A percentile compares a stretch with the other conserved stretches of the same genome.
These are phyloP conservation scores for Chlorodrepanis virens DNA, from an alignment of 2,113 vertebrate genomes.

Conservation along the genomic window DNA sequence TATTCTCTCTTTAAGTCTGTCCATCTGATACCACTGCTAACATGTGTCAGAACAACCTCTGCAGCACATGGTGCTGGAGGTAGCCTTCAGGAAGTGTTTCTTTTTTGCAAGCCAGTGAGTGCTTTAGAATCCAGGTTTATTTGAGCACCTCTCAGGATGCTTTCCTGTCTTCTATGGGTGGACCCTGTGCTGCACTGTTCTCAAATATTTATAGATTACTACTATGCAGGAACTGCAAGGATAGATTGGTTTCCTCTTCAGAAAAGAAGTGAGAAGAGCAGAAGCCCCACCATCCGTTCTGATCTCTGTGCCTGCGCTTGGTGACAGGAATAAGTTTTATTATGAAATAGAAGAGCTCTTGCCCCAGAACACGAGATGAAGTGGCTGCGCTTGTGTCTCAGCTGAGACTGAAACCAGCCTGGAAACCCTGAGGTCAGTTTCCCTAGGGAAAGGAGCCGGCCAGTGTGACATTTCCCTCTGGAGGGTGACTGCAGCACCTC, in stretches of 20 bases:
- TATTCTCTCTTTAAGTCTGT: neutral
- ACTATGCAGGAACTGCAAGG: neutral
- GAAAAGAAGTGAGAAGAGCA: neutral
- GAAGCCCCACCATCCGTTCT: neutral
- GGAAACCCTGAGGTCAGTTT: conserved; percentile 61
- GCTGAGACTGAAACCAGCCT: neutral
- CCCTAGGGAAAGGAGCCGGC: conserved; percentile 1
- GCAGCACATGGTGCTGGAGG: rapidly evolving
- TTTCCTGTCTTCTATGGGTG: neutral
- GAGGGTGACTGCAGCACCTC: conserved; percentile 23
- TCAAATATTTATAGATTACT: neutral
- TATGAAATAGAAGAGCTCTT: neutral
- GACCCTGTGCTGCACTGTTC: neutral
- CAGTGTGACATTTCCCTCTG: conserved; percentile 4
- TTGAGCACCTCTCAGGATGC: neutral
- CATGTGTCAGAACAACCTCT: neutral
- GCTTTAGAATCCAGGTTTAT: neutral
- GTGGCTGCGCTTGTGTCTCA: neutral
- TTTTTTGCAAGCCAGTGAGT: neutral
- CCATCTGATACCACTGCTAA: neutral
- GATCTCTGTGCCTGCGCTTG: neutral
- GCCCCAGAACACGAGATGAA: neutral
- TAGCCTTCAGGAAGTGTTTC: neutral
- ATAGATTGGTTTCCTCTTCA: neutral
- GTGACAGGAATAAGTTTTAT: neutral